Conservation (phyloP, 2,797 vertebrate species). For the Diplodus sargus region DNA sequence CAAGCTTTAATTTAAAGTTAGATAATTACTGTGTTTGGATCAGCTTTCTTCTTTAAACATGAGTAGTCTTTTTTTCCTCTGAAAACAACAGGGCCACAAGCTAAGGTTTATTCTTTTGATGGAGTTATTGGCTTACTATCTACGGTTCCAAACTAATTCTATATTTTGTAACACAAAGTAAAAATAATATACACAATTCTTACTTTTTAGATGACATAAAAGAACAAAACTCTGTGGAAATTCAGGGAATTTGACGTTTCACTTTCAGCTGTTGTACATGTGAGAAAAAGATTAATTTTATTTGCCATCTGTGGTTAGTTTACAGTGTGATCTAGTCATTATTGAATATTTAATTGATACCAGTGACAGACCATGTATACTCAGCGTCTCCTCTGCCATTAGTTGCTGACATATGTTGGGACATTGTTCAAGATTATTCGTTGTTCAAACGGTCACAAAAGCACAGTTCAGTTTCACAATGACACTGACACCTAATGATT, state of each 20-base stretch:
- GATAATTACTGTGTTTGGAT: slow-evolving; percentile 44
- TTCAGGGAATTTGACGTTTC: background rate
- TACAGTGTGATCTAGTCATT: background rate
- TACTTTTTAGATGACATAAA: background rate
- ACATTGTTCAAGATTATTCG: background rate
- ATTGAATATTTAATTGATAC: background rate
- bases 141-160: background rate
- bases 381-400: background rate
- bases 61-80: background rate
- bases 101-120: slow-evolving; percentile 17
- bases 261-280: background rate
- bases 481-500: background rate
- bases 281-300: background rate
- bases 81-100: slow-evolving; percentile 18
- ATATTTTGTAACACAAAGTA: background rate
- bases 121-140: slow-evolving; percentile 10
- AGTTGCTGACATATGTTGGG: background rate
- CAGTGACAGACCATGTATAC: background rate
- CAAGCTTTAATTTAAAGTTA: slow-evolving; percentile 49
- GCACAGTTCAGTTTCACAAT: slow-evolving; percentile 7
- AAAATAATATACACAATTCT: background rate
- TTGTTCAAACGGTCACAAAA: background rate
- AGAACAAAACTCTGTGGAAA: background rate
- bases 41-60: slow-evolving; percentile 42
- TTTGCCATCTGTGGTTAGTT: background rate